phyloP scores from a whole-genome alignment of 2,888 invertebrate species.

The Sthenelais limicola region DNA sequence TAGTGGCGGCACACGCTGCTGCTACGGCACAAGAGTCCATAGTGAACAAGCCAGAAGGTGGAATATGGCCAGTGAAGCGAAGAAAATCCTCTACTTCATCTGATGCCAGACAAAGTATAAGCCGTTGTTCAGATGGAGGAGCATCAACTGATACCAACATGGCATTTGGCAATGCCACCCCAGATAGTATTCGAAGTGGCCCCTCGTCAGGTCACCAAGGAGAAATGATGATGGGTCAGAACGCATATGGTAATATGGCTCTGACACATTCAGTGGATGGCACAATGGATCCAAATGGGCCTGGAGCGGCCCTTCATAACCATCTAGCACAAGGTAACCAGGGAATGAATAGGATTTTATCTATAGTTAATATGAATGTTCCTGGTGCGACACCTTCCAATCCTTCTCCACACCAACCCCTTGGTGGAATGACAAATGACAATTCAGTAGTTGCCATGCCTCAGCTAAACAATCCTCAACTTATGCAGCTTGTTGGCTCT shows the following conservation, averaged over 20 bases:
- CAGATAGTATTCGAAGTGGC: neutral
- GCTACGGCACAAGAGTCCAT: slow-evolving; percentile 31
- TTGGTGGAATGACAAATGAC: too few relatives aligned
- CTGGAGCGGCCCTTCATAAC: slow-evolving; percentile 26
- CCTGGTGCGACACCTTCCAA: slow-evolving; percentile 1
- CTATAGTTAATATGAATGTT: slow-evolving; percentile 9
- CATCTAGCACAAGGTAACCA: slow-evolving; percentile 25
- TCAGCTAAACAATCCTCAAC: slow-evolving; percentile 11
- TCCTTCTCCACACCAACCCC: neutral
- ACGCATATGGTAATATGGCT: slow-evolving; percentile 22
- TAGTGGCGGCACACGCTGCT: slow-evolving; percentile 49
- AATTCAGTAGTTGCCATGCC: neutral
- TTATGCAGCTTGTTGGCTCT: neutral
- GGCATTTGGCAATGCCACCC: neutral
- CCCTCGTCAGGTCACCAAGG: neutral
- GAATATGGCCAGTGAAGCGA: slow-evolving; percentile 20
- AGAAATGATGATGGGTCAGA: neutral
- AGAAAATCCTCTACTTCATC: slow-evolving; percentile 24
- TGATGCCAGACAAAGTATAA: slow-evolving; percentile 2
- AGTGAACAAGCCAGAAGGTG: slow-evolving; percentile 26
- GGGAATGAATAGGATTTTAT: neutral
- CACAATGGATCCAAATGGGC: slow-evolving; percentile 35
- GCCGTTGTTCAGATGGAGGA: slow-evolving; percentile 22
- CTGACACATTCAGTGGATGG: slow-evolving; percentile 18
- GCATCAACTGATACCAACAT: neutral